These are phyloP conservation scores for Tridacna crocea DNA, from an alignment of 2,888 invertebrate species.

Conservation along the genomic window DNA sequence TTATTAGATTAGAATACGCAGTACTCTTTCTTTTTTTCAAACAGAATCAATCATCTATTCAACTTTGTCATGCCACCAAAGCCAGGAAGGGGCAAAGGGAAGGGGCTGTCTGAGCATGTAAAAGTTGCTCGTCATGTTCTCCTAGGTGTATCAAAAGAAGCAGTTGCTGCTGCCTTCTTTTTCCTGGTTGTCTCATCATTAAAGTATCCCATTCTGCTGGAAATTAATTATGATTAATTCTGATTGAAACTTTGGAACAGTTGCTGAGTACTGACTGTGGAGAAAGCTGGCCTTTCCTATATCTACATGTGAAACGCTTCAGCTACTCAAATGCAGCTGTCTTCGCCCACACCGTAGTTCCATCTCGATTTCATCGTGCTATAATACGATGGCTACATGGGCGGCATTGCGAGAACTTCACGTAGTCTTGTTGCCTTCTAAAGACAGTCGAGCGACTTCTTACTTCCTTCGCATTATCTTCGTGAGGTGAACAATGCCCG, in stretches of 20 bases:
- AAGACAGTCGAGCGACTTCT: not conserved
- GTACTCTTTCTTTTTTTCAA: not conserved
- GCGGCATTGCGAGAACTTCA: slow-evolving; percentile 30
- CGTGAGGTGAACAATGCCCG: too few species aligned
- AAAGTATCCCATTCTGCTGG: not conserved
- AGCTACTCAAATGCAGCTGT: slow-evolving; percentile 18
- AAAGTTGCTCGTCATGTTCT: slow-evolving; percentile 1
- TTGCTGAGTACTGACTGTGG: slow-evolving; percentile 1
- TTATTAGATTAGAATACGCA: too few species aligned
- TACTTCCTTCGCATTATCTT: too few species aligned
- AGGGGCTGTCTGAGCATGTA: not conserved
- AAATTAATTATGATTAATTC: too few species aligned
- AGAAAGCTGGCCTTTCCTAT: slow-evolving; percentile 11
- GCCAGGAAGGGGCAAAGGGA: not conserved
- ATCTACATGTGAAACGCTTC: slow-evolving; percentile 21
- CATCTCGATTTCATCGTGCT: slow-evolving; percentile 23
- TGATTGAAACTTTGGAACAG: not conserved
- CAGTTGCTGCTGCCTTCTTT: not conserved
- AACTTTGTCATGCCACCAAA: slow-evolving; percentile 11
- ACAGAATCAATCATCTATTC: not conserved
- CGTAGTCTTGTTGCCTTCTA: not conserved
- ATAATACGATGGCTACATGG: slow-evolving; percentile 29
- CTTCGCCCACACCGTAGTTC: slow-evolving; percentile 28
- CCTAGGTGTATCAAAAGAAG: not conserved
- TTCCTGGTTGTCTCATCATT: slow-evolving; percentile 1